Percentiles rank a stretch among this genome's conserved stretches.
Conservation (phyloP, 2,888 invertebrate genomes). For the Rhagonycha fulva region DNA sequence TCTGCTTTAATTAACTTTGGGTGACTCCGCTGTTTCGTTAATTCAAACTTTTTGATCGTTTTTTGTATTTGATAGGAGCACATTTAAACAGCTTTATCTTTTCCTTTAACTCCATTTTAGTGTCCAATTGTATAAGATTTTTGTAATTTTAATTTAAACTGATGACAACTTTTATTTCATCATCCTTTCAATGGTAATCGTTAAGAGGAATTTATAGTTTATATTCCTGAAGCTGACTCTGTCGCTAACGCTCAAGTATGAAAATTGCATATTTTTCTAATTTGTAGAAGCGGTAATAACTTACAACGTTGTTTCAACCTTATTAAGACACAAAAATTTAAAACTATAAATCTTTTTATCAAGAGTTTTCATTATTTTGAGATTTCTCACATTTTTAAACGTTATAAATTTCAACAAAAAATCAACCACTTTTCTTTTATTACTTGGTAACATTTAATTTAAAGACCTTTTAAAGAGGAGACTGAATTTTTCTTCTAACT, state of each 20-base stretch:
- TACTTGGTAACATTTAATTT: no score
- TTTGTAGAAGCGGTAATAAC: no score
- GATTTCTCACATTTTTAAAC: no score
- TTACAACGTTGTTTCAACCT: no score
- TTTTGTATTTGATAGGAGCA: conserved; percentile 11
- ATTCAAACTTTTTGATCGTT: conserved; percentile 32
- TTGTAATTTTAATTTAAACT: background rate
- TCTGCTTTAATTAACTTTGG: conserved; percentile 36
- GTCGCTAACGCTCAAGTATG: background rate
- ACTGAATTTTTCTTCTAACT: no score
- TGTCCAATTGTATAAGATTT: background rate
- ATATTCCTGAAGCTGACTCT: background rate
- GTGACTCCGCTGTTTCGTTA: conserved; percentile 34
- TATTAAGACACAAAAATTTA: no score
- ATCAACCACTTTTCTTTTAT: no score
- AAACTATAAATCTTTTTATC: no score
- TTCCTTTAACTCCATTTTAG: conserved; percentile 9
- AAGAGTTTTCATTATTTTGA: no score
- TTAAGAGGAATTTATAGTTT: background rate
- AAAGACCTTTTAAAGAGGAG: no score
- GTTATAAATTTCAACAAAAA: no score
- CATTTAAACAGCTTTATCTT: conserved; percentile 7
- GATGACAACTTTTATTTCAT: background rate
- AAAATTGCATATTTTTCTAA: no score
- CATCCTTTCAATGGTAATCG: background rate